phyloP scores from a whole-genome alignment of 2,113 vertebrate species.

The Proterorhinus semilunaris region DNA sequence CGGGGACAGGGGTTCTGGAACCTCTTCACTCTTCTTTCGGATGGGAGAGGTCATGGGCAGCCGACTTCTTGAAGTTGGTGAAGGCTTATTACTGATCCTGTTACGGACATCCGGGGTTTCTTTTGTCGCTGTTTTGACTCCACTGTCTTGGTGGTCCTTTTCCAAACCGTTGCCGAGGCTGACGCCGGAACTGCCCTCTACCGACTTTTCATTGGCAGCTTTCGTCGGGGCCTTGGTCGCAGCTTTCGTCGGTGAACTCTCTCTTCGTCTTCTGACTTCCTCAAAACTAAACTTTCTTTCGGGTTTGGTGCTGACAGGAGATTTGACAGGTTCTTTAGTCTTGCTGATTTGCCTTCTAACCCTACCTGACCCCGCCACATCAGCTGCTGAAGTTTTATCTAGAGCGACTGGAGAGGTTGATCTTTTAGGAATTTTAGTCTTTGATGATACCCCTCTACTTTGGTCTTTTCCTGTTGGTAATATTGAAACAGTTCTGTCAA shows the following conservation, averaged over 20 bases:
- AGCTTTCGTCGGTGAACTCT: constrained; percentile 47
- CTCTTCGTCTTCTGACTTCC: constrained; percentile 34
- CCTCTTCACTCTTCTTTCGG: constrained; percentile 41
- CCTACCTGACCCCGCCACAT: constrained; percentile 25
- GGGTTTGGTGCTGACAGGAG: constrained; percentile 17
- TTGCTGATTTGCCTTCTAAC: constrained; percentile 38
- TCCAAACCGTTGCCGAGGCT: constrained; percentile 41
- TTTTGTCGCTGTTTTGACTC: constrained; percentile 1
- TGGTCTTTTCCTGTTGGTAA: constrained; percentile 59
- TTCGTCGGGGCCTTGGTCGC: constrained; percentile 20
- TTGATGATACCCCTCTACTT: constrained; percentile 12
- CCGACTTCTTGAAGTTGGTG: constrained; percentile 45
- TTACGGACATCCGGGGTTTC: constrained; percentile 42
- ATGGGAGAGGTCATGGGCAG: constrained; percentile 52
- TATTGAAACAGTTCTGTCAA: constrained; percentile 37
- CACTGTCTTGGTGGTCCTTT: constrained; percentile 28
- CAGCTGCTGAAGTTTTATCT: constrained; percentile 39
- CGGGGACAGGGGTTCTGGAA: constrained; percentile 14
- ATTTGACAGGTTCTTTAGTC: constrained; percentile 53
- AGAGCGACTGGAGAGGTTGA: constrained; percentile 36
- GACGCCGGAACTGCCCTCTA: constrained; percentile 20
- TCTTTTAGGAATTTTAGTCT: constrained; percentile 74
- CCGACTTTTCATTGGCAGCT: constrained; percentile 27
- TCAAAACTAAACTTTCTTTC: constrained; percentile 47
- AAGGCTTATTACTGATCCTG: constrained; percentile 40